Conservation (phyloP, 1,140 invertebrate genomes). For the Aphelinus atriplicis region DNA sequence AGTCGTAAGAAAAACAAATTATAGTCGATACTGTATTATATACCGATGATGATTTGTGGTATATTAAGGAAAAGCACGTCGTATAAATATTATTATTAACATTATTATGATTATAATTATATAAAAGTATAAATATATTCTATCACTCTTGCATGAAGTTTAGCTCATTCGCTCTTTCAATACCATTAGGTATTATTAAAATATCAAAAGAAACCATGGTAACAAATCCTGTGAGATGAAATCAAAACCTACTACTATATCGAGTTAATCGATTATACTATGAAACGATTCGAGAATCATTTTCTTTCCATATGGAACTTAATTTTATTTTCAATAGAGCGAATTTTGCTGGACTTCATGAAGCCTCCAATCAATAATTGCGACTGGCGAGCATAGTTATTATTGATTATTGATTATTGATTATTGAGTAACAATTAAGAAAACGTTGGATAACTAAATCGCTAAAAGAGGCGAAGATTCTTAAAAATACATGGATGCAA, state of each 20-base stretch:
- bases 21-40: conserved; percentile 64
- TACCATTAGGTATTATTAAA: no score
- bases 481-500: conserved; percentile 13
- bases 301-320: no score
- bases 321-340: conserved; percentile 8
- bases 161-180: no score
- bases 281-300: no score
- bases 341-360: conserved; percentile 30
- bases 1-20: conserved; percentile 55
- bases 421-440: conserved; percentile 38
- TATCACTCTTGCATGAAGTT: conserved; percentile 11
- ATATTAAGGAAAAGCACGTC: conserved; percentile 49
- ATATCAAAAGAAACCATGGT: no score
- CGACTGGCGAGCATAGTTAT: conserved; percentile 36
- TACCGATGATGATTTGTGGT: conserved; percentile 58
- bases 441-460: conserved; percentile 28
- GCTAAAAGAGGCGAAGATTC: conserved; percentile 24
- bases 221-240: no score
- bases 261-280: no score
- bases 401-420: conserved; percentile 42
- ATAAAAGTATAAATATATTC: conserved; percentile 39
- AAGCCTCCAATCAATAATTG: conserved; percentile 37
- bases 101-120: neutral
- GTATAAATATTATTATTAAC: conserved; percentile 38
- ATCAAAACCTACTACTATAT: no score